phyloP scores from a whole-genome alignment of 2,113 vertebrate species.

The Corynorhinus townsendii region DNA sequence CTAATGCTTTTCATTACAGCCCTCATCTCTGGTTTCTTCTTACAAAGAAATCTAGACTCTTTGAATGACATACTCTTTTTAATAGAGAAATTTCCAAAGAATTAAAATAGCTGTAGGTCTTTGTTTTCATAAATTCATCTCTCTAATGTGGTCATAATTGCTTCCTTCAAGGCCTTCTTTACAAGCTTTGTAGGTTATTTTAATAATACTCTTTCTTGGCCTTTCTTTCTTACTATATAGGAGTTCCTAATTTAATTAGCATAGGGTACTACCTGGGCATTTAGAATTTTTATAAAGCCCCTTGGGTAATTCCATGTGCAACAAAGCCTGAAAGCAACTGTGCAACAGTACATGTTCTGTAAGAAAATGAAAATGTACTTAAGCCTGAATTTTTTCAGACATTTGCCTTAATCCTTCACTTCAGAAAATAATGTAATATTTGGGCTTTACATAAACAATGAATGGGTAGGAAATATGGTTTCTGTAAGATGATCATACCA shows the following conservation, averaged over 20 bases:
- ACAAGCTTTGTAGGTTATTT: neutral
- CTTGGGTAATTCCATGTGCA: neutral
- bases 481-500: neutral
- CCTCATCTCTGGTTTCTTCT: neutral
- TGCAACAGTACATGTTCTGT: neutral
- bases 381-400: neutral
- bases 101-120: neutral
- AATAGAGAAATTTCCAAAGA: neutral
- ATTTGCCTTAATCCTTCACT: constrained; percentile 14
- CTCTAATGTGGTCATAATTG: neutral
- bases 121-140: neutral
- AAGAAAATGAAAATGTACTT: neutral
- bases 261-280: neutral
- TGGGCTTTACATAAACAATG: neutral
- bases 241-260: neutral
- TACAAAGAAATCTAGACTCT: neutral
- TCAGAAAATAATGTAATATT: neutral
- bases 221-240: neutral
- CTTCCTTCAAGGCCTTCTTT: neutral
- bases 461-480: neutral
- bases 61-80: neutral
- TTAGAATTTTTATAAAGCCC: neutral
- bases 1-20: neutral
- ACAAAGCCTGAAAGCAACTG: neutral
- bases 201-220: neutral